Evolutionary conservation across 2,888 invertebrate species (phyloP).

Genomic region (Operophtera brumata): DNA sequence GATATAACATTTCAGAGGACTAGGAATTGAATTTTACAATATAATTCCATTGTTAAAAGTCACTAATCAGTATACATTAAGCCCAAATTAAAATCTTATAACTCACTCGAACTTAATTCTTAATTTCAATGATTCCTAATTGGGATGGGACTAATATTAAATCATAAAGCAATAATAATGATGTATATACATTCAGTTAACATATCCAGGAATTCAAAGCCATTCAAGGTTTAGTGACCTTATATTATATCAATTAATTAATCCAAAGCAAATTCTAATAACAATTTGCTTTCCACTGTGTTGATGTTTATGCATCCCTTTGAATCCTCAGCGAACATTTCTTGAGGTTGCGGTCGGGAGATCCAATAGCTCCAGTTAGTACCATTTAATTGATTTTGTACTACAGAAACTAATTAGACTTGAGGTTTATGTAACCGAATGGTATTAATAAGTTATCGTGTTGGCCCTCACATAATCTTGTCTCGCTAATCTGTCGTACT

Average conservation of each 20-base stretch:
- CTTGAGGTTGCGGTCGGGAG: constrained; percentile 63
- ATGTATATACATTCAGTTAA: not conserved
- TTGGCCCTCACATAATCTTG: constrained; percentile 60
- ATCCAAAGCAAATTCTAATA: constrained; percentile 43
- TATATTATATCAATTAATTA: constrained; percentile 24
- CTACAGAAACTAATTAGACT: constrained; percentile 76
- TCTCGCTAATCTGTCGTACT: constrained; percentile 52
- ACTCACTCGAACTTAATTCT: too few relatives aligned
- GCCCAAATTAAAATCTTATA: too few relatives aligned
- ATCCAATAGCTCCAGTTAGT: constrained; percentile 60
- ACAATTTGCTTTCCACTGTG: constrained; percentile 45
- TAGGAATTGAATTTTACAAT: not conserved
- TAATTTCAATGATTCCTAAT: too few relatives aligned
- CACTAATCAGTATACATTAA: too few relatives aligned
- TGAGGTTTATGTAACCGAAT: constrained; percentile 73
- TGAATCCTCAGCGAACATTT: constrained; percentile 60
- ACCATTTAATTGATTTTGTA: constrained; percentile 77
- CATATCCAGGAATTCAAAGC: not conserved
- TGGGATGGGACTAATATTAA: too few relatives aligned
- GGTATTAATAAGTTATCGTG: constrained; percentile 68
- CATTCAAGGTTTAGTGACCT: constrained; percentile 8
- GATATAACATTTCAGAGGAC: not conserved
- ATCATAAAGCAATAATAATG: too few relatives aligned
- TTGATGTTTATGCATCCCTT: constrained; percentile 56
- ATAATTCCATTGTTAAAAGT: too few relatives aligned